Evolutionary conservation across 2,888 invertebrate species (phyloP).

Genomic region (Coleophora flavipennella): DNA sequence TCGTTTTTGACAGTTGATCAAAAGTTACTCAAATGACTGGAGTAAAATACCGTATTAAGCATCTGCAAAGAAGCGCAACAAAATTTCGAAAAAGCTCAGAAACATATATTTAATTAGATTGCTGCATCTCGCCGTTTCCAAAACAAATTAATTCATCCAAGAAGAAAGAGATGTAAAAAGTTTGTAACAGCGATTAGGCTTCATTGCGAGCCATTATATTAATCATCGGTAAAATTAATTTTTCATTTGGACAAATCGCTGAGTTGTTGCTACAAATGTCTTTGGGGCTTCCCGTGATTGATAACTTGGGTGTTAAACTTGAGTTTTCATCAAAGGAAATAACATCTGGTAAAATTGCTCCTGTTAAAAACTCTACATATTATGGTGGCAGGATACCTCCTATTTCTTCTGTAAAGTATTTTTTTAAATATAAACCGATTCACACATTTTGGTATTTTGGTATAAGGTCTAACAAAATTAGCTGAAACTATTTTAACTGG

Average conservation of each 20-base stretch:
- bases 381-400: too few species aligned
- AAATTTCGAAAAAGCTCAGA: background rate
- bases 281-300: constrained; percentile 47
- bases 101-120: too few species aligned
- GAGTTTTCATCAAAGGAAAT: constrained; percentile 25
- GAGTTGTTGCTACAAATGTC: constrained; percentile 57
- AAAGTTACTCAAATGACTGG: too few species aligned
- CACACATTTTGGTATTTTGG: too few species aligned
- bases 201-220: constrained; percentile 67
- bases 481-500: too few species aligned
- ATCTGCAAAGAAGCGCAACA: too few species aligned
- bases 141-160: constrained; percentile 68
- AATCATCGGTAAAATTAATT: constrained; percentile 71
- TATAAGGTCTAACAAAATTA: too few species aligned
- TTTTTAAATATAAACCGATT: too few species aligned
- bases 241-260: constrained; percentile 70
- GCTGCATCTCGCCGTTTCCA: constrained; percentile 20
- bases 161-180: constrained; percentile 67
- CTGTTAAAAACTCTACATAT: too few species aligned
- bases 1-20: too few species aligned
- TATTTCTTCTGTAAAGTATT: too few species aligned
- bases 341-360: constrained; percentile 32
- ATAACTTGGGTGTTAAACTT: constrained; percentile 42
- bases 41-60: too few species aligned
- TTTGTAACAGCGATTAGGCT: constrained; percentile 68